Evolutionary conservation across 2,113 vertebrate species (phyloP), one percentile per base, ranked within the genome.

Genomic region (Lepus timidus): DNA sequence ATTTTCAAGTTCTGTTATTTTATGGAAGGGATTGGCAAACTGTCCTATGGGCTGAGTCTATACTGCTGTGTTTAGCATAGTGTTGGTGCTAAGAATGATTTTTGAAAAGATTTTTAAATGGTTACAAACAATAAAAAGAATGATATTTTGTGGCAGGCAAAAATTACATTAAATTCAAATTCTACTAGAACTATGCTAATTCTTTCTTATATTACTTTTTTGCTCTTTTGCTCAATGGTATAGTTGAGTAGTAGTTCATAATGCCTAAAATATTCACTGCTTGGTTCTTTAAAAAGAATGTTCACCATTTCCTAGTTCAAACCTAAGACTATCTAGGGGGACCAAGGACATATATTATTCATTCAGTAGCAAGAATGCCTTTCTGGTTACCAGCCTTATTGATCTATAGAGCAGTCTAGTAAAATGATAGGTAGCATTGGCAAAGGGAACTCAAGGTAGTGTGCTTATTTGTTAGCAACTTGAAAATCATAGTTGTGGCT

Each of bases 61-160:
- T 27, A n/a, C 36, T 62, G 23, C 36, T 80, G 31, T 84, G 20
- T 55, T 87, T 65, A 90, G 31, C 87, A 44, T 4, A 92, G 58
- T 12, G 31, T 52, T 10, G 74, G 71, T 87, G 22, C 25, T 85
- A 61, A 88, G 31, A 88, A 52, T 74, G 5, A 61, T 29, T 73
- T 86, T 61, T 29, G 20, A 12, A 94, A 84, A n/a, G 9, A 84
- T 84, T 91, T 96, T 65, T 23, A 67, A 78, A 68, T 88, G 27
- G 16, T 52, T 90, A 22, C n/a, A 91, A 78, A 85, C 55, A 78
- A 85, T 36, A 86, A 96, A 29, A 97, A 84, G 16, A 61, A 62
- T 58, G 23, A n/a, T 58, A 17, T 68, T 74, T 49, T 87, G 20
- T 52, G 29, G 65, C n/a, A 93, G 44, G 5, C 87, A 14, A 75